phyloP scores from a whole-genome alignment of 2,888 invertebrate species.

The Pheosia tremula region DNA sequence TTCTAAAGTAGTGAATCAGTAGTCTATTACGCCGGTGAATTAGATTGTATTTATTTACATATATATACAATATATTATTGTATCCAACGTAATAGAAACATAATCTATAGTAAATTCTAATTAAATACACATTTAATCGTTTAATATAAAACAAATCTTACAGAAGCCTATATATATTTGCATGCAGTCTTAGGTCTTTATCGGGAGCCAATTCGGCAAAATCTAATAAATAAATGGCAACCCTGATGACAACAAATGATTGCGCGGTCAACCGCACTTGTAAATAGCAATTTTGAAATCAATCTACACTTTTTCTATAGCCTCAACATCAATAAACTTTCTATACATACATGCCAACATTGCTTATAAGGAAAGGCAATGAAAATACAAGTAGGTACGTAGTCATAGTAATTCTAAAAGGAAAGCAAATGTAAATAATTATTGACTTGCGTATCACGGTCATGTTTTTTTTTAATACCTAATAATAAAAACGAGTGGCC shows the following conservation, averaged over 20 bases:
- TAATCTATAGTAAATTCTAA: no score
- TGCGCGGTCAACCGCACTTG: constrained; percentile 68
- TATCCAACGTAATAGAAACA: no score
- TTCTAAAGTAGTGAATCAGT: neutral
- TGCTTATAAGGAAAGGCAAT: neutral
- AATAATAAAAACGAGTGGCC: no score
- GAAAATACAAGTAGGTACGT: neutral
- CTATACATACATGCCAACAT: constrained; percentile 19
- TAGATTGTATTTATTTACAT: no score
- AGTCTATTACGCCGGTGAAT: no score
- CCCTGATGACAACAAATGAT: constrained; percentile 38
- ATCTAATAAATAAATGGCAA: constrained; percentile 20
- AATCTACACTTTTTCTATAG: constrained; percentile 62
- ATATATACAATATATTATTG: no score
- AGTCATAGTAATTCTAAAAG: neutral
- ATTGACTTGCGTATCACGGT: neutral
- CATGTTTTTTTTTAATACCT: neutral
- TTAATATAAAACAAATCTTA: no score
- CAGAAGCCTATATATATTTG: no score
- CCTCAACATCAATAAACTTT: constrained; percentile 44
- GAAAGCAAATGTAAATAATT: neutral
- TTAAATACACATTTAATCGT: no score
- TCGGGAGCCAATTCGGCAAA: neutral
- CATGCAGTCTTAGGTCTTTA: no score
- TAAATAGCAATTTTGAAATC: constrained; percentile 67